Evolutionary conservation across 2,113 vertebrate genomes (phyloP).

Genomic region (Chiloscyllium plagiosum): DNA sequence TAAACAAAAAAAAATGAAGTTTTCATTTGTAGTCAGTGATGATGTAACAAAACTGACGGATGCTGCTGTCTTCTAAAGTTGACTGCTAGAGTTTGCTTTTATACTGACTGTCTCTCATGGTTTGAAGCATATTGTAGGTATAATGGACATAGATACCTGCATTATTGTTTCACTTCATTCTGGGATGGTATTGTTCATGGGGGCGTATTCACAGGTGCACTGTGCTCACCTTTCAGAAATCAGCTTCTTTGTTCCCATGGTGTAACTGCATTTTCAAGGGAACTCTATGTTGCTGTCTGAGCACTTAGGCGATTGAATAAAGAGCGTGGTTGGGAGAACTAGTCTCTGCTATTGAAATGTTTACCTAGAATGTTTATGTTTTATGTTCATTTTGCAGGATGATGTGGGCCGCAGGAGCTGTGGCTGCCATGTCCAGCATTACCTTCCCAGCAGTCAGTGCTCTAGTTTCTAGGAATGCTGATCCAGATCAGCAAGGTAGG

Average conservation of each 20-base stretch:
- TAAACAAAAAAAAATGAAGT: not conserved
- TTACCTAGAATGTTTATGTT: not conserved
- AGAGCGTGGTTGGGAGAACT: not conserved
- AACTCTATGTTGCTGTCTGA: not conserved
- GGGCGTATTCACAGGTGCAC: not conserved
- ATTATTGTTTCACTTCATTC: not conserved
- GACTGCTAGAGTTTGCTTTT: not conserved
- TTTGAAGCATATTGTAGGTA: not conserved
- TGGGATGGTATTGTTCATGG: not conserved
- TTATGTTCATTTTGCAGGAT: conserved; percentile 58
- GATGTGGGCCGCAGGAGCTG: conserved; percentile 85
- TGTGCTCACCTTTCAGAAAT: not conserved
- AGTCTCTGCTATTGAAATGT: not conserved
- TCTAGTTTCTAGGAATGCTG: conserved; percentile 76
- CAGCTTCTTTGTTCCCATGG: not conserved
- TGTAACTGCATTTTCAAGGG: not conserved
- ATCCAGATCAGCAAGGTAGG: conserved; percentile 81
- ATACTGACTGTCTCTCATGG: not conserved
- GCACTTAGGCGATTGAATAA: not conserved
- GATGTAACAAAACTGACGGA: not conserved
- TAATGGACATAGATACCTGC: not conserved
- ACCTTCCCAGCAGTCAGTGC: conserved; percentile 80
- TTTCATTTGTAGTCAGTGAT: not conserved
- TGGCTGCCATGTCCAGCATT: conserved; percentile 88
- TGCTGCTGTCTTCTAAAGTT: not conserved